These are phyloP conservation scores for Girardinus metallicus DNA, from an alignment of 2,797 vertebrate genomes.

Conservation along the genomic window DNA sequence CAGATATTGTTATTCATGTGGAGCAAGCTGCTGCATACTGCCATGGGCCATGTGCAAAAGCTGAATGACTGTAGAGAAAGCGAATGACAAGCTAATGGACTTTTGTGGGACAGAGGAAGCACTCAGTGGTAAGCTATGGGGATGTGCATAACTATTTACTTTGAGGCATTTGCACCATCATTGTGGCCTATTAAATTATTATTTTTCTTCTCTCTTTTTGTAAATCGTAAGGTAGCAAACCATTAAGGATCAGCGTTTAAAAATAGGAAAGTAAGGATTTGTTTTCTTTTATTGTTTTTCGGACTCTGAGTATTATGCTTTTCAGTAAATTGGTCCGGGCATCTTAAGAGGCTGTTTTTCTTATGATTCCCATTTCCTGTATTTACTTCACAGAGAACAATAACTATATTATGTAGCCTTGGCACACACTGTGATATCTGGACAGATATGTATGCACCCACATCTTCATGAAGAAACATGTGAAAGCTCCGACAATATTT, in stretches of 20 bases:
- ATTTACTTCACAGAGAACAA: constrained; percentile 57
- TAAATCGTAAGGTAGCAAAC: constrained; percentile 12
- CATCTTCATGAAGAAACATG: constrained; percentile 34
- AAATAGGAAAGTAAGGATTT: constrained; percentile 3
- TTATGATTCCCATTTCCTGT: constrained; percentile 46
- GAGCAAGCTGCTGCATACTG: constrained; percentile 67
- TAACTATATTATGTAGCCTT: constrained; percentile 54
- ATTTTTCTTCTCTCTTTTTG: constrained; percentile 22
- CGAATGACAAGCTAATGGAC: constrained; percentile 71
- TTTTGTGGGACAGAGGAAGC: constrained; percentile 64
- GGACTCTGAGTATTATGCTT: constrained; percentile 29
- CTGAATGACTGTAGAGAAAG: constrained; percentile 75
- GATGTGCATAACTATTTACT: constrained; percentile 54
- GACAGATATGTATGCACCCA: constrained; percentile 37
- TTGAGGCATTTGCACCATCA: constrained; percentile 61
- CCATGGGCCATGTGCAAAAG: constrained; percentile 72
- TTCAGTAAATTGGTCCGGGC: constrained; percentile 18
- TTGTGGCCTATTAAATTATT: constrained; percentile 31
- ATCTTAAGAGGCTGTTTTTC: constrained; percentile 54
- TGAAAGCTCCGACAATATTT: constrained; percentile 20
- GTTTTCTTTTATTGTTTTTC: constrained; percentile 12
- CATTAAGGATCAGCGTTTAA: neutral
- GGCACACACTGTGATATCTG: constrained; percentile 25
- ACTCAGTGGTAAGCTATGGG: constrained; percentile 48
- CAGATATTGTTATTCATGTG: constrained; percentile 78